Evolutionary conservation across 2,113 vertebrate genomes (phyloP).

Genomic region (Scomber japonicus): DNA sequence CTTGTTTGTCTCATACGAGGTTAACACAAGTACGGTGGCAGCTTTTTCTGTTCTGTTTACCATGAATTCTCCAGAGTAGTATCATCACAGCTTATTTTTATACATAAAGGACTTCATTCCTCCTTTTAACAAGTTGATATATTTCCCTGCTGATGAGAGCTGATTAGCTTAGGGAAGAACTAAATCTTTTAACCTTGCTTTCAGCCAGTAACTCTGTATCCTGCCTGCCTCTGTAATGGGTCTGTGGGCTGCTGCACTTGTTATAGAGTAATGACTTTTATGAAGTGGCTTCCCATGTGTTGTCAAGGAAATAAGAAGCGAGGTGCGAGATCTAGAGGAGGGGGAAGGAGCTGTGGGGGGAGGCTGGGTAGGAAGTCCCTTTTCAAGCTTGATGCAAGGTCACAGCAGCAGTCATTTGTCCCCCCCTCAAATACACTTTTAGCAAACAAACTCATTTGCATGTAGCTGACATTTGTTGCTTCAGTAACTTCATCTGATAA

Average conservation of each 20-base stretch:
- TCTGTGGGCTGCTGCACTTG: constrained; percentile 56
- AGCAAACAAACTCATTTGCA: constrained; percentile 89
- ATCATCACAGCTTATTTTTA: constrained; percentile 23
- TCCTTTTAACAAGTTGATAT: constrained; percentile 41
- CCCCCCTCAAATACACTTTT: constrained; percentile 71
- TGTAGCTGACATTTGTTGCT: constrained; percentile 95
- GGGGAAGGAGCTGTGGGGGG: constrained; percentile 17
- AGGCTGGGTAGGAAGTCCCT: constrained; percentile 8
- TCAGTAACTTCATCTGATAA: constrained; percentile 95
- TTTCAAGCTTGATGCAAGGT: constrained; percentile 43
- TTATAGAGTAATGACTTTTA: constrained; percentile 64
- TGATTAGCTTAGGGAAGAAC: constrained; percentile 52
- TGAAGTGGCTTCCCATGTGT: constrained; percentile 57
- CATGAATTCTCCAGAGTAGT: constrained; percentile 10
- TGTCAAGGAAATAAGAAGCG: constrained; percentile 56
- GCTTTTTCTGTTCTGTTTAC: constrained; percentile 35
- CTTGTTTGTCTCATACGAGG: constrained; percentile 8
- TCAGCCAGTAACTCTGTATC: constrained; percentile 38
- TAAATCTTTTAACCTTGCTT: constrained; percentile 52
- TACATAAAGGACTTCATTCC: constrained; percentile 30
- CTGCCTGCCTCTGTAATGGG: constrained; percentile 47
- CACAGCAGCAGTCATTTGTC: neutral
- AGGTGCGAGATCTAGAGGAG: constrained; percentile 24
- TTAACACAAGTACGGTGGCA: constrained; percentile 37
- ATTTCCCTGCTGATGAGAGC: constrained; percentile 48